Conservation (phyloP, 2,113 vertebrate species). For the Quiscalus mexicanus region DNA sequence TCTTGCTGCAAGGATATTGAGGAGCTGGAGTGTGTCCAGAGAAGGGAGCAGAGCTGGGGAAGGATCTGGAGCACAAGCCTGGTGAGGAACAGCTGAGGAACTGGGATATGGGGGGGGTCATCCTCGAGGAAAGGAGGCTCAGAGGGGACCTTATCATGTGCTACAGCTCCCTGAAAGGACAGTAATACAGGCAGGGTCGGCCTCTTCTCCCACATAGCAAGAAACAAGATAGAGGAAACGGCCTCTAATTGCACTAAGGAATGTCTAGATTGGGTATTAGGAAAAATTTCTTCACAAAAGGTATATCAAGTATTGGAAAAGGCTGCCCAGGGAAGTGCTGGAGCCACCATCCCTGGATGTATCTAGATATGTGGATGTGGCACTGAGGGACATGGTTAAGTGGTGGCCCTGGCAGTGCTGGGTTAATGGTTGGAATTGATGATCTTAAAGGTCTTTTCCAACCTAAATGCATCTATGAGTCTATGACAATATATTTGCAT, state of each 20-base stretch:
- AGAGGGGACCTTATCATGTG: neutral
- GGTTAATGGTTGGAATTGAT: neutral
- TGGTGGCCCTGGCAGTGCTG: neutral
- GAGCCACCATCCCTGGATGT: neutral
- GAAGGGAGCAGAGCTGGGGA: neutral
- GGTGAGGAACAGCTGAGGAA: neutral
- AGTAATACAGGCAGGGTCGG: rapidly evolving
- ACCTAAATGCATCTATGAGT: rapidly evolving
- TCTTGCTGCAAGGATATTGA: neutral
- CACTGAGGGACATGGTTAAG: neutral
- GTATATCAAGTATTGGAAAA: neutral
- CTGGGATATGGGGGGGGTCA: too few species aligned
- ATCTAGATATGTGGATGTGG: neutral
- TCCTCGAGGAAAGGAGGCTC: neutral
- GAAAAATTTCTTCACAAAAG: neutral
- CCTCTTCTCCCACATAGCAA: neutral
- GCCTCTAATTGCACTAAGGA: neutral
- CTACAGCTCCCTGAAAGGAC: neutral
- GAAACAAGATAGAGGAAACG: neutral
- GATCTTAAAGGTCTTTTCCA: neutral
- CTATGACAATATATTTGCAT: neutral
- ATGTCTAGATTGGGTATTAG: neutral
- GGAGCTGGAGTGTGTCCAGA: rapidly evolving
- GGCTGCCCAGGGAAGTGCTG: neutral
- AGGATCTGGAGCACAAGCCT: neutral